A percentile compares a stretch with the other conserved stretches of the same genome.
Evolutionary conservation across 2,888 invertebrate species (phyloP).

Genomic region (Nephrotoma flavescens): DNA sequence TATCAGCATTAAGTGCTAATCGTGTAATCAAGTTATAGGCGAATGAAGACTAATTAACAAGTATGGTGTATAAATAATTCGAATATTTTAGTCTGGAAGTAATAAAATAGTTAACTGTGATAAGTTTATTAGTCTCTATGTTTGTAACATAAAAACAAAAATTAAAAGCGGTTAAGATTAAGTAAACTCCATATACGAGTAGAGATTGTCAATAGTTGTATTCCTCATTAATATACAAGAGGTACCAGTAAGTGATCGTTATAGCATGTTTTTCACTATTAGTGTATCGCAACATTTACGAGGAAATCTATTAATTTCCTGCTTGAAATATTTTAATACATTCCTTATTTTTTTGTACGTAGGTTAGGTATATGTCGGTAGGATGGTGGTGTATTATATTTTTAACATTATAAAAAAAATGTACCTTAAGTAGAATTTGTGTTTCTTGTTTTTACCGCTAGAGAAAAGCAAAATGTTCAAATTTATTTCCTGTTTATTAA

Average conservation of each 20-base stretch:
- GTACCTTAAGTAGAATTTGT: not conserved
- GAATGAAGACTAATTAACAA: no score
- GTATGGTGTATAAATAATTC: no score
- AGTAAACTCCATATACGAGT: not conserved
- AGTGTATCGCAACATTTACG: not conserved
- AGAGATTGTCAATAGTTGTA: not conserved
- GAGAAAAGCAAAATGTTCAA: not conserved
- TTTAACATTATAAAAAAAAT: not conserved
- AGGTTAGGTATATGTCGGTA: not conserved
- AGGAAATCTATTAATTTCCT: not conserved
- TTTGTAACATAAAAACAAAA: not conserved
- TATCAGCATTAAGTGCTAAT: no score
- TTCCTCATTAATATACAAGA: not conserved
- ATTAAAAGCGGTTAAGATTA: not conserved
- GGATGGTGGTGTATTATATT: not conserved
- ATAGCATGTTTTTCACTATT: not conserved
- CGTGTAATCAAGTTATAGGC: no score
- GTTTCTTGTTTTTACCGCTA: not conserved
- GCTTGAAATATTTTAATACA: not conserved
- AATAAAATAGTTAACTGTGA: not conserved
- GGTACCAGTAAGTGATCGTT: not conserved
- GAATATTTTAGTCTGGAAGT: not conserved
- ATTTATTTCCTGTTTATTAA: not conserved
- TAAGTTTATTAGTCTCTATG: not conserved
- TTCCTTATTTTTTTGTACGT: not conserved